Evolutionary conservation across 2,113 vertebrate genomes (phyloP).

Genomic region (Hymenochirus boettgeri): DNA sequence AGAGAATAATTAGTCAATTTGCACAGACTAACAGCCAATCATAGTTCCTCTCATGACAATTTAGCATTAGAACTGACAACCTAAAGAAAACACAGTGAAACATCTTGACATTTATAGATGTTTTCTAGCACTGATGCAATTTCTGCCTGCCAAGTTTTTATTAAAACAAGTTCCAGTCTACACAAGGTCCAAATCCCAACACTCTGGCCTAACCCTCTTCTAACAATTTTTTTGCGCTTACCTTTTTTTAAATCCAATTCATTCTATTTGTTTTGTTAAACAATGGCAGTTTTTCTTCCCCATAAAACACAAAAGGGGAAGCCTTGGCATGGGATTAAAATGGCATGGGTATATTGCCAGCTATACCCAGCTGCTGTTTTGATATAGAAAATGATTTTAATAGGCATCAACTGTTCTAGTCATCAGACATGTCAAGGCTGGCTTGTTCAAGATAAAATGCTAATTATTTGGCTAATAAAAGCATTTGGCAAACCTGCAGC

Average conservation of each 20-base stretch:
- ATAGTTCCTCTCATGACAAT: slow-evolving; percentile 47
- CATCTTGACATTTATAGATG: slow-evolving; percentile 28
- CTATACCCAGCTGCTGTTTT: slow-evolving; percentile 7
- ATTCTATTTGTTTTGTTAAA: slow-evolving; percentile 20
- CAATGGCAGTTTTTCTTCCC: slow-evolving; percentile 39
- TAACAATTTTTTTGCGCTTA: too few relatives aligned
- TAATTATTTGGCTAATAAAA: background rate
- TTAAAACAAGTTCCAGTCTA: too few relatives aligned
- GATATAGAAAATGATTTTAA: background rate
- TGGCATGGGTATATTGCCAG: background rate
- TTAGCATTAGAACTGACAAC: slow-evolving; percentile 49
- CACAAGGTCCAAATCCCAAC: too few relatives aligned
- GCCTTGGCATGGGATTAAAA: slow-evolving; percentile 21
- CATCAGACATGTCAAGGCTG: slow-evolving; percentile 5
- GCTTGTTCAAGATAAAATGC: background rate
- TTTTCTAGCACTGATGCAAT: background rate
- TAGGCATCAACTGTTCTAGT: background rate
- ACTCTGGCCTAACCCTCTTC: too few relatives aligned
- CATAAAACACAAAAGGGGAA: slow-evolving; percentile 39
- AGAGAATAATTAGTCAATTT: slow-evolving; percentile 70
- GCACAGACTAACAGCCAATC: slow-evolving; percentile 46
- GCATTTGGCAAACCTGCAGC: background rate
- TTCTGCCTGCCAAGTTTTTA: background rate
- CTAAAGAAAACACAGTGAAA: slow-evolving; percentile 42
- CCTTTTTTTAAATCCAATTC: background rate